phyloP scores from a whole-genome alignment of 2,113 vertebrate genomes.

The Arenaria interpres region DNA sequence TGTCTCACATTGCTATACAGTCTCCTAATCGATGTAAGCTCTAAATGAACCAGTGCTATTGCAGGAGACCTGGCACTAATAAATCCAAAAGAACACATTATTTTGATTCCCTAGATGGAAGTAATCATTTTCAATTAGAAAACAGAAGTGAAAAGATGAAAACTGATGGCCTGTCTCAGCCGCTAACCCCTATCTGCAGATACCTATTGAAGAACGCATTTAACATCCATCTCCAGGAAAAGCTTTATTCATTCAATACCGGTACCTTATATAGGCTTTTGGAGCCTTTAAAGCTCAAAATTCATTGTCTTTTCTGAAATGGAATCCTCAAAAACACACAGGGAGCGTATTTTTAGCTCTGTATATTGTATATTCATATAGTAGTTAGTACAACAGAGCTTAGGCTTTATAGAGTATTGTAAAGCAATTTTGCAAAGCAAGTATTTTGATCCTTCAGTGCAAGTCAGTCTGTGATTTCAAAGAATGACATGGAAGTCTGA shows the following conservation, averaged over 20 bases:
- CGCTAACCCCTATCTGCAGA: conserved; percentile 26
- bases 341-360: background rate
- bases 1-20: background rate
- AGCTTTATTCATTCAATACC: background rate
- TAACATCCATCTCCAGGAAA: background rate
- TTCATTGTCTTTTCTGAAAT: background rate
- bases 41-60: background rate
- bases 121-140: conserved; percentile 37
- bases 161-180: conserved; percentile 1
- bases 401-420: background rate
- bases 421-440: background rate
- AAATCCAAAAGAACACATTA: conserved; percentile 2
- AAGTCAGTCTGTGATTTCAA: background rate
- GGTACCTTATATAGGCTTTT: background rate
- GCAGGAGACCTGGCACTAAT: background rate
- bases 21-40: background rate
- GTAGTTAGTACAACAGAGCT: background rate
- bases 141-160: conserved; percentile 24
- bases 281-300: background rate
- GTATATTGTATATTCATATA: background rate
- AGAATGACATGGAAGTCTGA: background rate
- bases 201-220: background rate
- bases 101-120: conserved; percentile 49
- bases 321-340: background rate
- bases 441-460: background rate